phyloP scores from a whole-genome alignment of 2,797 vertebrate species.

The Bucorvus abyssinicus region DNA sequence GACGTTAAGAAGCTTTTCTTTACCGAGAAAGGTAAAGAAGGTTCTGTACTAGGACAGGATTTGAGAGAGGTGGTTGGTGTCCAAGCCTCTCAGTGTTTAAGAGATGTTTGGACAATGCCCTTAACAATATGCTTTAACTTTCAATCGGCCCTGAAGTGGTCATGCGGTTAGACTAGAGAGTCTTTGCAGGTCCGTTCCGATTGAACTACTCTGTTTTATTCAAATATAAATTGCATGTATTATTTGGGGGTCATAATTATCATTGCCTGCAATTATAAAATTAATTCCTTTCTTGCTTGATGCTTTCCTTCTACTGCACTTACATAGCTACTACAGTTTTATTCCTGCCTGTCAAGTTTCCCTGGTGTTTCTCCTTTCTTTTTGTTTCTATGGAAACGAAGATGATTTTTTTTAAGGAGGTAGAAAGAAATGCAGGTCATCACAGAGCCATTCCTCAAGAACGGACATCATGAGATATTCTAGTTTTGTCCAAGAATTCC shows the following conservation, averaged over 20 bases:
- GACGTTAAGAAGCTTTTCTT: background rate
- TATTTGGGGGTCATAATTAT: background rate
- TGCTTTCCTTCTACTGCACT: background rate
- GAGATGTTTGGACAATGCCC: background rate
- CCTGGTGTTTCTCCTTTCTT: background rate
- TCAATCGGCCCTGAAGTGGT: background rate
- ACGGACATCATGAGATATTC: background rate
- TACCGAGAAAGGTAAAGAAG: background rate
- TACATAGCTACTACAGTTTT: background rate
- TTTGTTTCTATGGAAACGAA: slow-evolving; percentile 29
- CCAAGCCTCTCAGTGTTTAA: background rate
- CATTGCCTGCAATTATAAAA: background rate
- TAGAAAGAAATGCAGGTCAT: background rate
- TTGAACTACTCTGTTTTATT: background rate
- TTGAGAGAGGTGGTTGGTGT: background rate
- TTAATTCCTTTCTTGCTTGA: background rate
- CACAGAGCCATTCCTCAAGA: background rate
- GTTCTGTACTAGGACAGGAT: background rate
- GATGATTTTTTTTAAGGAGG: background rate
- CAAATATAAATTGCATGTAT: background rate
- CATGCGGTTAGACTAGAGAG: background rate
- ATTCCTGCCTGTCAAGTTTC: background rate
- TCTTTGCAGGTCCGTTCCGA: accelerated
- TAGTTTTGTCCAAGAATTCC: background rate
- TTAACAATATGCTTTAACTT: background rate